These are phyloP conservation scores for Melanotaenia nigrans DNA, from an alignment of 2,797 vertebrate species.

Conservation along the genomic window DNA sequence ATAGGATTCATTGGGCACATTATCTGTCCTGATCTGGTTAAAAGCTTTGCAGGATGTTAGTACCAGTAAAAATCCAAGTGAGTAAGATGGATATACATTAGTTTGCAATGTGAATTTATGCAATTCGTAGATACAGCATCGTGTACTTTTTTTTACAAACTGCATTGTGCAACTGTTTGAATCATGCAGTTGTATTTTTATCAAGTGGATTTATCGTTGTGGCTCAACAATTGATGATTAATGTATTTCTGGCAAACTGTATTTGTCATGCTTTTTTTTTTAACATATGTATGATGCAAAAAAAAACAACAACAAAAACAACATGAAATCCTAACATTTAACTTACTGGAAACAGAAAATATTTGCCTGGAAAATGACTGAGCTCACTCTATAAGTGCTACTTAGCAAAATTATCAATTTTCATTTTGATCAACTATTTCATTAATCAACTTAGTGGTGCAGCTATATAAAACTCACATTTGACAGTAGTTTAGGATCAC, in stretches of 20 bases:
- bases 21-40: slow-evolving; percentile 16
- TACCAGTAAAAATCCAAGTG: slow-evolving; percentile 3
- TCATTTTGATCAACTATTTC: neutral
- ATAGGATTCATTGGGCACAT: neutral
- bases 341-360: neutral
- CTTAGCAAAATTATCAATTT: neutral
- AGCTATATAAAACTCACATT: neutral
- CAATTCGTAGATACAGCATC: neutral
- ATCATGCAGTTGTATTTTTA: neutral
- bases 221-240: neutral
- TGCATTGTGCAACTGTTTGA: slow-evolving; percentile 4
- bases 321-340: neutral
- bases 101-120: neutral
- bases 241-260: neutral
- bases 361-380: neutral
- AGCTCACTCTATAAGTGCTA: neutral
- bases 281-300: neutral
- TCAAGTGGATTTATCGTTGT: neutral
- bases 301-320: neutral
- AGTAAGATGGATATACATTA: neutral
- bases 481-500: neutral
- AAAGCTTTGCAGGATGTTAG: slow-evolving; percentile 7
- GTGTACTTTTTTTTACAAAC: neutral
- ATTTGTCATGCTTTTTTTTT: neutral
- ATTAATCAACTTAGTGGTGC: neutral